These are phyloP conservation scores for Pholis gunnellus DNA, from an alignment of 2,113 vertebrate species.

Conservation along the genomic window DNA sequence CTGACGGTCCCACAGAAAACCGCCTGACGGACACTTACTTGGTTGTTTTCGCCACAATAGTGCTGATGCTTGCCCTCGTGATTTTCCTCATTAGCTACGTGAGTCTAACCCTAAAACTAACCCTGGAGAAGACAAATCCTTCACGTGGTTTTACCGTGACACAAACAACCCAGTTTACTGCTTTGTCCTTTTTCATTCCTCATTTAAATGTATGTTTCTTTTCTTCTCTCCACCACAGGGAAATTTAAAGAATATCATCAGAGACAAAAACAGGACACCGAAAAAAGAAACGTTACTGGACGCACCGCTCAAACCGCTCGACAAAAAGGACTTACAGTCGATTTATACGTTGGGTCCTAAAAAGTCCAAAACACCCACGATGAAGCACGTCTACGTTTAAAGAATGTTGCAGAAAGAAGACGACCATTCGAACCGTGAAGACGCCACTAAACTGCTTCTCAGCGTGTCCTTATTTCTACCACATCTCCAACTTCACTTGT, in stretches of 20 bases:
- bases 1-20: not conserved
- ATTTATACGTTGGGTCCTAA: conserved; percentile 70
- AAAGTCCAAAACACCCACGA: not conserved
- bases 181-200: not conserved
- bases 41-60: conserved; percentile 38
- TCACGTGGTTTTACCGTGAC: too few species aligned
- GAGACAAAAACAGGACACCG: conserved; percentile 30
- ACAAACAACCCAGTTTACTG: too few species aligned
- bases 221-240: conserved; percentile 39
- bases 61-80: conserved; percentile 61
- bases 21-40: conserved; percentile 10
- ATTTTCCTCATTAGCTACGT: conserved; percentile 75
- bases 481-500: not conserved
- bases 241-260: conserved; percentile 54
- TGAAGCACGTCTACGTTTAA: conserved; percentile 51
- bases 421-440: too few species aligned
- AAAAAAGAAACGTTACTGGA: conserved; percentile 35
- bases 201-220: not conserved
- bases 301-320: not conserved
- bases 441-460: not conserved
- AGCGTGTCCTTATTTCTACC: not conserved
- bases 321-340: conserved; percentile 58
- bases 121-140: too few species aligned
- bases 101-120: too few species aligned
- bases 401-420: not conserved